Conservation (phyloP, 30 jellyfish, hydroid and myxozoan species). For the Chironex yamaguchii region DNA sequence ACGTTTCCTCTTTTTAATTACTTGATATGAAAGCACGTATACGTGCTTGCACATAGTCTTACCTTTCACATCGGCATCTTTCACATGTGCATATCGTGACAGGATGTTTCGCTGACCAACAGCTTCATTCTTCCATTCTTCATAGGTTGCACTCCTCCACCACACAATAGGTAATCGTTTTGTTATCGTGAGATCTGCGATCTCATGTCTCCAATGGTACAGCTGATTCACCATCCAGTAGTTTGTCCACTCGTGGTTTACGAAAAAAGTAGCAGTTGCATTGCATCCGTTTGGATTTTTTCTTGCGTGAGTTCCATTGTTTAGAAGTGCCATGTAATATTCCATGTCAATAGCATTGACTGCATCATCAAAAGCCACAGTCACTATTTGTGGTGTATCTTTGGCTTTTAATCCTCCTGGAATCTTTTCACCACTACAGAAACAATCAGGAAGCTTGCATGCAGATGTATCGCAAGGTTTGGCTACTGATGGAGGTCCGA, state of each 20-base stretch:
- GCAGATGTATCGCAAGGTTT: slow-evolving; percentile 57
- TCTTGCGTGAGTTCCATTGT: slow-evolving; percentile 1
- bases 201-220: slow-evolving; percentile 82
- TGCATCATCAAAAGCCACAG: slow-evolving; percentile 78
- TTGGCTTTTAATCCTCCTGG: slow-evolving; percentile 74
- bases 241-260: slow-evolving; percentile 70
- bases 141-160: slow-evolving; percentile 79
- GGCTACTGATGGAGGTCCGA: too few species aligned
- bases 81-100: slow-evolving; percentile 35
- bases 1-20: too few species aligned
- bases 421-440: slow-evolving; percentile 64
- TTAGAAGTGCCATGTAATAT: slow-evolving; percentile 42
- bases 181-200: slow-evolving; percentile 84
- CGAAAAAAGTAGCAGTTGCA: slow-evolving; percentile 86
- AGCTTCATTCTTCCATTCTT: slow-evolving; percentile 81
- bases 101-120: slow-evolving; percentile 57
- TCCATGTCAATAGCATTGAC: slow-evolving; percentile 36
- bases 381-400: slow-evolving; percentile 90
- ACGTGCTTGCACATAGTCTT: too few species aligned
- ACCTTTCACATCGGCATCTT: background rate
- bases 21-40: too few species aligned
- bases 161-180: slow-evolving; percentile 76
- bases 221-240: slow-evolving; percentile 53
- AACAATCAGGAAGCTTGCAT: slow-evolving; percentile 79
- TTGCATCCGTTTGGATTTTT: slow-evolving; percentile 94